phyloP scores from a whole-genome alignment of 2,888 invertebrate species.

The Mycalesis mineus region DNA sequence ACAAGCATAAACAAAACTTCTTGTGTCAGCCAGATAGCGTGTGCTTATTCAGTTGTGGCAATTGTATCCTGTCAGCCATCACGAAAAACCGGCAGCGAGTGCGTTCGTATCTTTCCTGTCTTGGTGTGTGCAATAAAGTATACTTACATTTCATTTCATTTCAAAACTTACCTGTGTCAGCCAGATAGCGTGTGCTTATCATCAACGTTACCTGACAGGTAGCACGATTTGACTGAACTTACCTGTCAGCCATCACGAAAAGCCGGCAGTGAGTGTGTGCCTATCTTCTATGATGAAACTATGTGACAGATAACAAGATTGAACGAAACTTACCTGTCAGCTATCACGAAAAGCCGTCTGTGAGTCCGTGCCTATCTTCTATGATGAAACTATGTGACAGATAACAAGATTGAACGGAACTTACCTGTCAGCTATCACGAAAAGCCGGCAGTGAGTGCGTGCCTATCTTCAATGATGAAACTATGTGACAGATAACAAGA shows the following conservation, averaged over 20 bases:
- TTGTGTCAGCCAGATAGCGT: too few species aligned
- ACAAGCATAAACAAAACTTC: too few species aligned
- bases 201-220: too few species aligned
- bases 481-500: too few species aligned
- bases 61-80: too few species aligned
- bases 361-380: slow-evolving; percentile 73
- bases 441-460: slow-evolving; percentile 87
- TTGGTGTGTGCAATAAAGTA: too few species aligned
- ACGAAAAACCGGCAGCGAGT: too few species aligned
- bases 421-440: slow-evolving; percentile 61
- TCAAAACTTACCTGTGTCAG: slow-evolving; percentile 79
- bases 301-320: too few species aligned
- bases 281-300: slow-evolving; percentile 45
- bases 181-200: slow-evolving; percentile 76
- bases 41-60: too few species aligned
- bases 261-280: slow-evolving; percentile 87
- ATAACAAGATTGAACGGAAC: not conserved
- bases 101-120: too few species aligned
- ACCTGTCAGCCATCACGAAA: slow-evolving; percentile 61
- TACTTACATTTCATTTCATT: too few species aligned
- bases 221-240: not conserved
- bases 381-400: not conserved
- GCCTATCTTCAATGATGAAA: slow-evolving; percentile 63
- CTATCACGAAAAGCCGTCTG: slow-evolving; percentile 80
- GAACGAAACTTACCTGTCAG: not conserved